These are phyloP conservation scores for Nothura maculosa DNA, from an alignment of 2,797 vertebrate species.

Conservation along the genomic window DNA sequence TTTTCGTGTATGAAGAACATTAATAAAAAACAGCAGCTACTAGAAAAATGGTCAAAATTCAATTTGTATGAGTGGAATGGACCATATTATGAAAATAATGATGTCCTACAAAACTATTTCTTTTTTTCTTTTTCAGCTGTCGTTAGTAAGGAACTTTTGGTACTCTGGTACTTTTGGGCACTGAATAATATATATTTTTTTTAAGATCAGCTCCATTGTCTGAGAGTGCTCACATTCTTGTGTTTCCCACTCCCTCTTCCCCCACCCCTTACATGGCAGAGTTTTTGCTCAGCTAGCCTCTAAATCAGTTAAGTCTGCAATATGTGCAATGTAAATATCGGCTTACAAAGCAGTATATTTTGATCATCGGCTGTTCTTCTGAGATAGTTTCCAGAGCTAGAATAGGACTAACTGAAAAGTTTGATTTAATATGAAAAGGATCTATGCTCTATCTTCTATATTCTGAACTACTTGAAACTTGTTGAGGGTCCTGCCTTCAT, in stretches of 20 bases:
- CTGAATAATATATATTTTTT: not conserved
- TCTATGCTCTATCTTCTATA: accelerated
- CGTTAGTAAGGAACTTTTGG: not conserved
- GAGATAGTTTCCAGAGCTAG: not conserved
- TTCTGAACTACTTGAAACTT: not conserved
- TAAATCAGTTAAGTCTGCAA: not conserved
- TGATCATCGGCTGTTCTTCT: not conserved
- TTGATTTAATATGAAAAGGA: not conserved
- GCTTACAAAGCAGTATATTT: not conserved
- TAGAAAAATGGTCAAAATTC: not conserved
- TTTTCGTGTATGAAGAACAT: not conserved
- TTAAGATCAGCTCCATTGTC: not conserved
- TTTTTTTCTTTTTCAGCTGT: not conserved
- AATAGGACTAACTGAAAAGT: not conserved
- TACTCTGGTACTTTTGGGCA: not conserved
- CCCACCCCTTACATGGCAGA: accelerated
- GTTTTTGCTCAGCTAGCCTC: not conserved
- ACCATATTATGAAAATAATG: not conserved
- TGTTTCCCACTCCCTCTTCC: too few species aligned
- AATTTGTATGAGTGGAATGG: not conserved
- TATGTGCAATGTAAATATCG: not conserved
- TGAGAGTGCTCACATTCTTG: too few species aligned
- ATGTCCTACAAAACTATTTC: not conserved
- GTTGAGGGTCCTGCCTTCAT: not conserved
- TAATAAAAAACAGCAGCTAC: not conserved